Percentiles rank a stretch among this genome's conserved stretches.
Conservation (phyloP, 1,140 invertebrate species). For the Pseudomyrmex sp. region DNA sequence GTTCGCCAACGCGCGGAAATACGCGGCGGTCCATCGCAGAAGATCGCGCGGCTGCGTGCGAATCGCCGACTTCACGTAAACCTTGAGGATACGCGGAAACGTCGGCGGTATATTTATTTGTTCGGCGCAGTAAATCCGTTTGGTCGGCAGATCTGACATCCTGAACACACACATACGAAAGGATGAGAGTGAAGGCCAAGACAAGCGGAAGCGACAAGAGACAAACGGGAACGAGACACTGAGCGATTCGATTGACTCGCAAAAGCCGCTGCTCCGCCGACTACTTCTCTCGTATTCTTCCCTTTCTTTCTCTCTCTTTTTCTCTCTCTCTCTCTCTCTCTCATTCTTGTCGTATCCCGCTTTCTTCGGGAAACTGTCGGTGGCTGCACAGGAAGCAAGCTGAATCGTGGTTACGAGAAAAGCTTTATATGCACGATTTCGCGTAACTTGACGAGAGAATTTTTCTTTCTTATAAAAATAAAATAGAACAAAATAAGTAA, state of each 20-base stretch:
- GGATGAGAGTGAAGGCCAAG: background rate
- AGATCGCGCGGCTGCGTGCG: slow-evolving; percentile 95
- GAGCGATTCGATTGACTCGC: slow-evolving; percentile 47
- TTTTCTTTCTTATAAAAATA: too few species aligned
- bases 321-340: background rate
- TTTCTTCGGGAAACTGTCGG: background rate
- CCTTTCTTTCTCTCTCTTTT: background rate
- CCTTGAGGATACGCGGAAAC: slow-evolving; percentile 93
- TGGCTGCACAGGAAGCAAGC: background rate
- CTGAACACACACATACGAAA: slow-evolving; percentile 7
- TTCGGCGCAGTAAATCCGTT: slow-evolving; percentile 85
- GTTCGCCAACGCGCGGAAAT: slow-evolving; percentile 89
- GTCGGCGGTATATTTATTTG: slow-evolving; percentile 91
- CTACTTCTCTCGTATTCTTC: background rate
- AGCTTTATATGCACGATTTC: background rate
- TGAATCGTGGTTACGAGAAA: background rate
- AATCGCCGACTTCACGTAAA: slow-evolving; percentile 95
- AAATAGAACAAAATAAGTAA: too few species aligned
- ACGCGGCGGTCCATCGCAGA: slow-evolving; percentile 93
- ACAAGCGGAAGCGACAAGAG: slow-evolving; percentile 52
- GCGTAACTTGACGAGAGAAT: background rate
- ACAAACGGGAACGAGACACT: slow-evolving; percentile 49
- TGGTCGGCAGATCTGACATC: slow-evolving; percentile 73
- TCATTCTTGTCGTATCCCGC: too few species aligned
- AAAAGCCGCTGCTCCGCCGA: background rate